phyloP scores from a whole-genome alignment of 2,113 vertebrate species.

The Coptodon bakossiorum region DNA sequence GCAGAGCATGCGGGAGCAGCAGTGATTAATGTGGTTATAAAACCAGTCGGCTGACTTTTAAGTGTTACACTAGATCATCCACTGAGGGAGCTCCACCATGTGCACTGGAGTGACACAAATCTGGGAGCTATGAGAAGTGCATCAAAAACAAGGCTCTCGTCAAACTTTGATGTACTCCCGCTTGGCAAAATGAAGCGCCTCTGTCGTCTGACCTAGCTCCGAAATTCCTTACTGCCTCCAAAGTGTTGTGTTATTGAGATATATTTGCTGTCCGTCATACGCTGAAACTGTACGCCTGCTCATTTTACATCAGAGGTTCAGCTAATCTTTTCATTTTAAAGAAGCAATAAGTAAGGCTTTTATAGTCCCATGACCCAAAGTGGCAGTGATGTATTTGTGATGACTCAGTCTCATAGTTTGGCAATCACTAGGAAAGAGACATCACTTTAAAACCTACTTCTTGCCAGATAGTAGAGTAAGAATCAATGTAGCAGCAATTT shows the following conservation, averaged over 20 bases:
- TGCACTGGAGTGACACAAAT: constrained; percentile 7
- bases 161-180: constrained; percentile 30
- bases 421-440: not conserved
- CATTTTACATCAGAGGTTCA: constrained; percentile 7
- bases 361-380: not conserved
- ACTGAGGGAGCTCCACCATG: constrained; percentile 1
- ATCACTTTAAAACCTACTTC: not conserved
- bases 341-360: not conserved
- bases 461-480: not conserved
- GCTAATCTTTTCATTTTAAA: constrained; percentile 24
- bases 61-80: constrained; percentile 56
- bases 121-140: constrained; percentile 26
- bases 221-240: not conserved
- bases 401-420: not conserved
- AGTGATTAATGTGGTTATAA: constrained; percentile 60
- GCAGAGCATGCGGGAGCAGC: not conserved
- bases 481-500: not conserved
- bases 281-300: not conserved
- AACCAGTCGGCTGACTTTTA: constrained; percentile 42
- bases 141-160: constrained; percentile 40
- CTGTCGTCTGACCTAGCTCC: not conserved
- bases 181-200: not conserved
- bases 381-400: not conserved
- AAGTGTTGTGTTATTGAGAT: not conserved
- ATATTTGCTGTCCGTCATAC: not conserved